These are phyloP conservation scores for Tachypleus tridentatus DNA, from an alignment of 1,140 invertebrate species.

Conservation along the genomic window DNA sequence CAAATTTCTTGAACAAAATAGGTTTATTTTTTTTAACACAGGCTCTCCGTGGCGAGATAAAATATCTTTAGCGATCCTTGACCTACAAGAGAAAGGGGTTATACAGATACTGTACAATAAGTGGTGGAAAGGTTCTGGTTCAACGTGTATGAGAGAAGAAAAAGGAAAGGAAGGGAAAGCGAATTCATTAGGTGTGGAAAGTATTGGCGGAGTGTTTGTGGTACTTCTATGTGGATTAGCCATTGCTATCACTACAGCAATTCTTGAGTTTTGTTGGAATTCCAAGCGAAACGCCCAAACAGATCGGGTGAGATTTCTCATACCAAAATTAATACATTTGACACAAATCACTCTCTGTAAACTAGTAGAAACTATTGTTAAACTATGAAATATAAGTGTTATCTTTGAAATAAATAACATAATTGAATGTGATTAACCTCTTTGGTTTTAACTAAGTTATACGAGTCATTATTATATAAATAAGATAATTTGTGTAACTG, in stretches of 20 bases:
- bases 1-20: background rate
- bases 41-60: slow-evolving; percentile 88
- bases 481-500: too few relatives aligned
- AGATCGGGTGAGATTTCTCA: slow-evolving; percentile 12
- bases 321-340: too few relatives aligned
- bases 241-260: slow-evolving; percentile 76
- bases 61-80: slow-evolving; percentile 85
- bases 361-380: too few relatives aligned
- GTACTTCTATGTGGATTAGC: slow-evolving; percentile 83
- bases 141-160: slow-evolving; percentile 78
- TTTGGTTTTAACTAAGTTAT: too few relatives aligned
- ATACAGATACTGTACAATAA: slow-evolving; percentile 92
- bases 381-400: too few relatives aligned
- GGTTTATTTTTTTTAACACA: slow-evolving; percentile 26
- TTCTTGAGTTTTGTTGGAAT: slow-evolving; percentile 93
- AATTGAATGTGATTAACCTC: too few relatives aligned
- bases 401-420: too few relatives aligned
- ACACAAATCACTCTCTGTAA: too few relatives aligned
- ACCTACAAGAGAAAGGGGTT: slow-evolving; percentile 87
- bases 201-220: slow-evolving; percentile 95
- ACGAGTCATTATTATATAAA: too few relatives aligned
- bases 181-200: slow-evolving; percentile 81
- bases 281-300: slow-evolving; percentile 68
- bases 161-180: slow-evolving; percentile 85
- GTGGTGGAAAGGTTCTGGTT: slow-evolving; percentile 94